A percentile compares a stretch with the other conserved stretches of the same genome.
Evolutionary conservation across 2,888 invertebrate species (phyloP).

Genomic region (Euspilapteryx auroguttella): DNA sequence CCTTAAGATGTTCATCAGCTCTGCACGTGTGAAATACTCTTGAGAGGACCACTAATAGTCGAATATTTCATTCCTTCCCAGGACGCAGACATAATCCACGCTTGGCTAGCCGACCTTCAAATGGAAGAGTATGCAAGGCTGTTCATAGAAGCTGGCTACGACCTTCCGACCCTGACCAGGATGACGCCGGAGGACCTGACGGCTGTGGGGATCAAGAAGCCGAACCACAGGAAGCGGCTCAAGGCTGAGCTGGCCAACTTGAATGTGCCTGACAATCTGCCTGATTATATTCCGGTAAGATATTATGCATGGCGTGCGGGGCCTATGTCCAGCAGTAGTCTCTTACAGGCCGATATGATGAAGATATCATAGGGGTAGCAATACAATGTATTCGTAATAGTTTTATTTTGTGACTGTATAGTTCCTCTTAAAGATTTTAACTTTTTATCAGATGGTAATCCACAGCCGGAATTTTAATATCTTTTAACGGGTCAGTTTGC

Average conservation of each 20-base stretch:
- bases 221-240: constrained; percentile 92
- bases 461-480: too few relatives aligned
- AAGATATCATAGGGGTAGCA: too few relatives aligned
- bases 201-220: constrained; percentile 92
- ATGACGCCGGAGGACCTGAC: constrained; percentile 97
- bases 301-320: not conserved
- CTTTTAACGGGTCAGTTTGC: too few relatives aligned
- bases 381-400: too few relatives aligned
- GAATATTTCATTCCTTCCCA: too few relatives aligned
- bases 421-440: too few relatives aligned
- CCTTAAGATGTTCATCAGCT: too few relatives aligned
- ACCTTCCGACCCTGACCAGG: constrained; percentile 95
- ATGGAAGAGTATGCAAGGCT: constrained; percentile 94
- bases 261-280: constrained; percentile 91
- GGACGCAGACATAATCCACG: constrained; percentile 93
- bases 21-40: too few relatives aligned
- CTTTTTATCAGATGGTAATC: too few relatives aligned
- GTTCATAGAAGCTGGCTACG: constrained; percentile 95
- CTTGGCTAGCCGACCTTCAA: constrained; percentile 92
- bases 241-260: constrained; percentile 95
- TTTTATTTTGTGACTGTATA: too few relatives aligned
- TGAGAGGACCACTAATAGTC: too few relatives aligned
- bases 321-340: not conserved
- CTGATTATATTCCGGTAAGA: constrained; percentile 89
- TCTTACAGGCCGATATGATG: constrained; percentile 3